Conservation (phyloP, 2,888 invertebrate genomes). For the Drosophila peninsularis region DNA sequence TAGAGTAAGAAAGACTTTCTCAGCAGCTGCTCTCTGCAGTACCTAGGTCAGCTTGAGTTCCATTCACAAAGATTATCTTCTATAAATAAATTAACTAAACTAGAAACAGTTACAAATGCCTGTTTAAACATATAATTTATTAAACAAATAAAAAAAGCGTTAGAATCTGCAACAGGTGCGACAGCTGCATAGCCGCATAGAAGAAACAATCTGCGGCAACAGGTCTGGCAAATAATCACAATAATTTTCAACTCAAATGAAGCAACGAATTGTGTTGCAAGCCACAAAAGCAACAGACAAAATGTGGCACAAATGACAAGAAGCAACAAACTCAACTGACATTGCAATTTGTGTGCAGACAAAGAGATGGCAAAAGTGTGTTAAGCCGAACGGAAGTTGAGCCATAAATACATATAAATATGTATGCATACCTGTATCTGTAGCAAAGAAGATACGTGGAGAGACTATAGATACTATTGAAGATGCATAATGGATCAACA, state of each 20-base stretch:
- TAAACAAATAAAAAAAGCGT: neutral
- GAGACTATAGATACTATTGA: neutral
- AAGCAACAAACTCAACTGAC: slow-evolving; percentile 8
- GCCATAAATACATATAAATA: neutral
- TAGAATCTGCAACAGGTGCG: slow-evolving; percentile 40
- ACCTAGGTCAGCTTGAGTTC: neutral
- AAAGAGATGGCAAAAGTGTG: slow-evolving; percentile 3
- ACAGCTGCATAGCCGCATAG: slow-evolving; percentile 53
- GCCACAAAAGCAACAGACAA: slow-evolving; percentile 30
- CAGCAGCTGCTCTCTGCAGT: too few species aligned
- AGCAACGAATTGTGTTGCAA: slow-evolving; percentile 40
- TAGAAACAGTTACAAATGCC: neutral
- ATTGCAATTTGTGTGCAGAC: slow-evolving; percentile 9
- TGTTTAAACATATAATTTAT: slow-evolving; percentile 1
- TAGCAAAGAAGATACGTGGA: neutral
- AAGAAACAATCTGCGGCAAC: slow-evolving; percentile 22
- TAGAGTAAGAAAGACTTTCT: too few species aligned
- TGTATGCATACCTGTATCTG: neutral
- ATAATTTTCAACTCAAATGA: slow-evolving; percentile 71
- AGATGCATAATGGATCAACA: neutral
- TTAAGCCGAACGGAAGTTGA: slow-evolving; percentile 3
- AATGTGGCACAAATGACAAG: slow-evolving; percentile 69
- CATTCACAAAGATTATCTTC: too few species aligned
- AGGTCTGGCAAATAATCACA: slow-evolving; percentile 65
- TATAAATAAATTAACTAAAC: too few species aligned